These are phyloP conservation scores for Cephalopachus bancanus DNA, from an alignment of 2,797 vertebrate species.

Conservation along the genomic window DNA sequence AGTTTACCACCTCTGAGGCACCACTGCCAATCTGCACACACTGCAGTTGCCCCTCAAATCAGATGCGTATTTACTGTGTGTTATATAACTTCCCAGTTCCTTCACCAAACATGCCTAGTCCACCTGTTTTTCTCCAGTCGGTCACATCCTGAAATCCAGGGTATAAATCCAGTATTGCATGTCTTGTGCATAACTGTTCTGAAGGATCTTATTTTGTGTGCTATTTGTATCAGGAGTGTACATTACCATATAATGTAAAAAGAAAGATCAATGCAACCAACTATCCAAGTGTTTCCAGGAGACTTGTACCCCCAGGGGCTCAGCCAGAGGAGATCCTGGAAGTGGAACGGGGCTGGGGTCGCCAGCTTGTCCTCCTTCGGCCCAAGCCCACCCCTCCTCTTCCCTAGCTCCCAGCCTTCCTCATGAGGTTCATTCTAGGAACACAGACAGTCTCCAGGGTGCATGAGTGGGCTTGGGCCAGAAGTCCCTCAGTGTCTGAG, in stretches of 20 bases:
- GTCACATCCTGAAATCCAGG: background rate
- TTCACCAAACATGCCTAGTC: background rate
- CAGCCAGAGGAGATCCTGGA: background rate
- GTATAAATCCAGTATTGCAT: constrained; percentile 43
- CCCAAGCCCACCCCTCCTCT: background rate
- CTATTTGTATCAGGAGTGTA: constrained; percentile 66
- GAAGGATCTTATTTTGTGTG: constrained; percentile 85
- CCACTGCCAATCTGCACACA: too few species aligned
- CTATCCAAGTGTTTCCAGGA: constrained; percentile 64
- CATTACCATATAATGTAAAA: constrained; percentile 78
- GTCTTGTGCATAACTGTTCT: constrained; percentile 72
- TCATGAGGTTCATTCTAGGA: background rate
- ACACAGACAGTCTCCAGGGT: background rate
- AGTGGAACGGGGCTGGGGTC: background rate
- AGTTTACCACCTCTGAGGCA: too few species aligned
- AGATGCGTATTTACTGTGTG: background rate
- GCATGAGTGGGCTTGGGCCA: too few species aligned
- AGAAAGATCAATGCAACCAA: constrained; percentile 68
- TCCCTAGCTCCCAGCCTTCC: too few species aligned
- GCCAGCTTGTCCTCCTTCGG: background rate
- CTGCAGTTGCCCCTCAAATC: background rate
- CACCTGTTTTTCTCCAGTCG: background rate
- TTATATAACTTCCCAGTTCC: background rate
- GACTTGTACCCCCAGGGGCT: background rate
- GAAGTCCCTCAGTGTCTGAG: background rate